Conservation (phyloP, 2,113 vertebrate species). For the Bos taurus region ARS-UCD2.0 NC_037335.1:64952001-64952500, state of each 20-base stretch:
- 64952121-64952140: not conserved
- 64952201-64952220: not conserved
- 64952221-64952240: not conserved
- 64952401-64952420: not conserved
- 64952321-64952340: not conserved
- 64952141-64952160: not conserved
- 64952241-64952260: not conserved
- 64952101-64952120: not conserved
- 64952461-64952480: not conserved
- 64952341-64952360: not conserved
- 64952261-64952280: not conserved
- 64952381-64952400: slow-evolving; percentile 1
- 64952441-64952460: slow-evolving; percentile 20
- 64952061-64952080: not conserved
- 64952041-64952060: slow-evolving; percentile 23
- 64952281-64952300: not conserved
- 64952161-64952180: not conserved
- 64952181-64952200: not conserved
- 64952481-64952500: not conserved
- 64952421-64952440: not conserved
- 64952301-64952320: not conserved
- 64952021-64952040: not conserved
- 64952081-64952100: slow-evolving; percentile 15
- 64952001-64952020: not conserved
- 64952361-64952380: slow-evolving; percentile 35